Evolutionary conservation across 2,113 vertebrate genomes (phyloP).

Genomic region (Mesocricetus auratus): DNA sequence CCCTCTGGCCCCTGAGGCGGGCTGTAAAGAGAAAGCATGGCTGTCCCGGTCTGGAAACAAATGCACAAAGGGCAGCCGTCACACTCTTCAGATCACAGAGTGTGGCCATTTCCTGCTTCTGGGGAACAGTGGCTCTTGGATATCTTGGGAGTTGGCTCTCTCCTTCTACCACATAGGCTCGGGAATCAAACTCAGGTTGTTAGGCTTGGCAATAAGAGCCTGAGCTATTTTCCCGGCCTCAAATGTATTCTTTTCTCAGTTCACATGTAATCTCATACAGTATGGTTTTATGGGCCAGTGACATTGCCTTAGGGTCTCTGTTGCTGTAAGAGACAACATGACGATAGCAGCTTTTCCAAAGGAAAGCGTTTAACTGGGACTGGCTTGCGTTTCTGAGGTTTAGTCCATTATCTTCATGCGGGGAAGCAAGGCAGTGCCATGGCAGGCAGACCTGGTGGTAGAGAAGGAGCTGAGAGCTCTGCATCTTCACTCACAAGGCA

Average conservation of each 20-base stretch:
- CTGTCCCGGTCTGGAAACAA: background rate
- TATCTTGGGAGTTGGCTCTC: background rate
- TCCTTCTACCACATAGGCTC: background rate
- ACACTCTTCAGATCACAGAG: background rate
- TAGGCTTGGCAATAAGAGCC: background rate
- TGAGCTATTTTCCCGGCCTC: too few species aligned
- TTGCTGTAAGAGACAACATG: background rate
- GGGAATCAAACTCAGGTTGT: background rate
- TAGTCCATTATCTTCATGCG: background rate
- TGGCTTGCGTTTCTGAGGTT: background rate
- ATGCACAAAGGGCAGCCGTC: background rate
- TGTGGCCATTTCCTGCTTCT: background rate
- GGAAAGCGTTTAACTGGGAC: background rate
- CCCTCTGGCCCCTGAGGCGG: background rate
- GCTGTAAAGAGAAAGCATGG: background rate
- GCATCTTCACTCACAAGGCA: background rate
- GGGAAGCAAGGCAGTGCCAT: background rate
- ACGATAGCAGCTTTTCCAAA: background rate
- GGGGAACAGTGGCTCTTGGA: background rate
- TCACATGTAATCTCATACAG: background rate
- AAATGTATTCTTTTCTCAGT: background rate
- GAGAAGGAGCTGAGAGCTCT: background rate
- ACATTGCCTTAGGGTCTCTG: background rate
- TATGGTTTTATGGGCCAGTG: background rate
- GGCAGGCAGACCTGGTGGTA: background rate